Evolutionary conservation across 2,797 vertebrate species (phyloP), one percentile per base, ranked within the genome.

Genomic region (Jordanella pulchra): DNA sequence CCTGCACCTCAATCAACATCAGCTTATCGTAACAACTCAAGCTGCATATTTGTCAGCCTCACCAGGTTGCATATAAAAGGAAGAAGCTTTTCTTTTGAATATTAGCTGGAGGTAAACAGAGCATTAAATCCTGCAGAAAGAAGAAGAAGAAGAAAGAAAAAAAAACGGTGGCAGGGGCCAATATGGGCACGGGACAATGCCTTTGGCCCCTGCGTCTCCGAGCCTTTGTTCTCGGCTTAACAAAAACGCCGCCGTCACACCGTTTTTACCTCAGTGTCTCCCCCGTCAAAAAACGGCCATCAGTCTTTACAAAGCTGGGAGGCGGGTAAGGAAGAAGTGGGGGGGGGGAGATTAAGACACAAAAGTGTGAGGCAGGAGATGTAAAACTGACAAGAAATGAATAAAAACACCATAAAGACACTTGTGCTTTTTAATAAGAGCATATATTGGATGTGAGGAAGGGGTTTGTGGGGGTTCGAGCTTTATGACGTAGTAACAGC

Each of bases 191-290:
- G 92, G 95, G 95, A 96, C 96, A 96, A 95, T 94, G 95, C 95
- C 94, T 92, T 87, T 63, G 60, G 80, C 83, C 87, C 86, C 80
- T 75, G 76, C 87, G 84, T 90, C 89, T 88, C 90, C 72, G 18
- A 75, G 93, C 94, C 95, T 97, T 98, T 97, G 96, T 97, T 97
- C 95, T 93, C 94, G 95, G 96, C 96, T 97, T 97, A 97, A 97
- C 96, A 1, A 96, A 97, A 97, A 97, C 97, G 96, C 95, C 95
- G 95, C 96, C 95, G 96, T 97, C 96, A 96, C 96, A 96, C 95
- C 87, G 95, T 95, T 96, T 60, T 97, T 97, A 97, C 95, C 95
- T 96, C 96, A 96, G 96, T 96, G 95, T 95, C 91, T 95, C 84
- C 95, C 95, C 95, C 95, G 94, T 94, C 95, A 94, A 94, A 94